Evolutionary conservation across 2,888 invertebrate species (phyloP).

Genomic region (Brachycybe producta): DNA sequence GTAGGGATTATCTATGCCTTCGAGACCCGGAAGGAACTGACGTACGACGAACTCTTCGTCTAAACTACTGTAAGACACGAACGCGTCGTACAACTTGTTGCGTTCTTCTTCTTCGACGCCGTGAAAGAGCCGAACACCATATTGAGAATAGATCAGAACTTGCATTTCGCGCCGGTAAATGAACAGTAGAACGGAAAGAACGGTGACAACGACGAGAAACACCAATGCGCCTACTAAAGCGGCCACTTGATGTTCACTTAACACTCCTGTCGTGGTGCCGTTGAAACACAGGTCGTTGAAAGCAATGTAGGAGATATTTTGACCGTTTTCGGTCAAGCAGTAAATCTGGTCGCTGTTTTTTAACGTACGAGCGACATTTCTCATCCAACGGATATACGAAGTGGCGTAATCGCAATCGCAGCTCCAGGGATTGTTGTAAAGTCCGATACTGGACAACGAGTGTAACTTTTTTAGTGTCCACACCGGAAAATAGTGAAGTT

Average conservation of each 20-base stretch:
- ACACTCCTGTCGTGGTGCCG: no score
- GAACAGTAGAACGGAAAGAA: background rate
- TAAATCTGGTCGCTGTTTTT: constrained; percentile 41
- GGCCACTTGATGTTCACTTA: constrained; percentile 48
- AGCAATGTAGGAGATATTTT: no score
- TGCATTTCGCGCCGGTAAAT: constrained; percentile 39
- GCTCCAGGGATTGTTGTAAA: constrained; percentile 7
- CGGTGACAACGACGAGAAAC: background rate
- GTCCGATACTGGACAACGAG: background rate
- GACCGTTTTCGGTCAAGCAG: constrained; percentile 44
- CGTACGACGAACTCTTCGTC: constrained; percentile 77
- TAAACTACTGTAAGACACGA: constrained; percentile 76
- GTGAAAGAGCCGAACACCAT: constrained; percentile 61
- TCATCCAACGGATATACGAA: constrained; percentile 61
- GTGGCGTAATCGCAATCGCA: constrained; percentile 36
- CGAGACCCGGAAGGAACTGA: constrained; percentile 63
- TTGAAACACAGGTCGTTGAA: no score
- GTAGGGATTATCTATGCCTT: constrained; percentile 67
- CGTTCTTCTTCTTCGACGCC: constrained; percentile 46
- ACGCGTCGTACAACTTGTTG: constrained; percentile 76
- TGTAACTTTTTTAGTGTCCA: constrained; percentile 41
- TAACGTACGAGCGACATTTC: constrained; percentile 48
- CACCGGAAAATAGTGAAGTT: constrained; percentile 51
- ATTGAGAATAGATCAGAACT: constrained; percentile 67
- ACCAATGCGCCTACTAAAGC: constrained; percentile 47